A percentile compares a stretch with the other conserved stretches of the same genome.
phyloP scores from a whole-genome alignment of 2,888 invertebrate species.

The Epiblema foenella region DNA sequence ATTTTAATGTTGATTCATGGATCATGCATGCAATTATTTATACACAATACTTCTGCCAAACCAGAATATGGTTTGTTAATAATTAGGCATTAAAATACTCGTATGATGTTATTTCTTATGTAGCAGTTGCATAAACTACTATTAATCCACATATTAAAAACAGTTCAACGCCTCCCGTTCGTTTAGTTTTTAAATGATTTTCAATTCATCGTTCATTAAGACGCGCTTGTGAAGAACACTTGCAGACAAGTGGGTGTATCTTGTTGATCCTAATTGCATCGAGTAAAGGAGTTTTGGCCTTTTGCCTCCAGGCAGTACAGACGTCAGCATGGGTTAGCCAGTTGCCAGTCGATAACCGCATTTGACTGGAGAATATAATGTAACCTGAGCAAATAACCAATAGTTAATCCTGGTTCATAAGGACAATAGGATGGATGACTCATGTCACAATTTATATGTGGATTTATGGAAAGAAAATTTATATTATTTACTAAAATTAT shows the following conservation, averaged over 20 bases:
- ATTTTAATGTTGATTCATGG: too few species aligned
- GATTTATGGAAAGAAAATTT: too few species aligned
- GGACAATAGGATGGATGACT: too few species aligned
- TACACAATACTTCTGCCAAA: too few species aligned
- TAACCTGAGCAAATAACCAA: neutral
- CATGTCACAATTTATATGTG: too few species aligned
- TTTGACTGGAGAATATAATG: conserved; percentile 51
- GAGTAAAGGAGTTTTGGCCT: conserved; percentile 42
- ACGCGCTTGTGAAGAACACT: conserved; percentile 35
- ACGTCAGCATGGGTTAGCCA: conserved; percentile 66
- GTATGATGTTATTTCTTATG: too few species aligned
- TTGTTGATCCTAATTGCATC: conserved; percentile 38
- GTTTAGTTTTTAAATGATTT: conserved; percentile 12
- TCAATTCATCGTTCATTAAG: conserved; percentile 38
- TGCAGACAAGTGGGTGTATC: conserved; percentile 41
- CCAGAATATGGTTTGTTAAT: too few species aligned
- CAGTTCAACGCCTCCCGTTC: conserved; percentile 34
- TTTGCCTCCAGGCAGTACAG: conserved; percentile 64
- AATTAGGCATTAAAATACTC: too few species aligned
- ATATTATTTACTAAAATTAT: too few species aligned
- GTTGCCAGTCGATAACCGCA: conserved; percentile 55
- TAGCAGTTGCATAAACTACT: too few species aligned
- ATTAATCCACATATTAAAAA: conserved; percentile 25
- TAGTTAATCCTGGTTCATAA: too few species aligned
- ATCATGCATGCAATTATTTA: too few species aligned